A percentile compares a stretch with the other conserved stretches of the same genome.
Conservation (phyloP, 2,113 vertebrate species). For the Clinocottus analis region DNA sequence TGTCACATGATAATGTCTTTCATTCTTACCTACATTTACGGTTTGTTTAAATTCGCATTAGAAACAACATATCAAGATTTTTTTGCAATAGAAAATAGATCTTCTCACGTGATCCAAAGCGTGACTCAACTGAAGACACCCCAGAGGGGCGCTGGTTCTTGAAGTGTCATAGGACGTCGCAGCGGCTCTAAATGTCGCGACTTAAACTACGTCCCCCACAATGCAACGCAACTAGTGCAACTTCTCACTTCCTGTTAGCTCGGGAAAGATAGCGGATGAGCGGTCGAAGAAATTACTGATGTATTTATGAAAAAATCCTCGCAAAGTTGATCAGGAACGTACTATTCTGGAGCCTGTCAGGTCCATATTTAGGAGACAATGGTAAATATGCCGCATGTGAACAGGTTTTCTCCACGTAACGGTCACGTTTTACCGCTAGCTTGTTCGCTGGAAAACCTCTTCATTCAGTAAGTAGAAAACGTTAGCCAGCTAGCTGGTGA, state of each 20-base stretch:
- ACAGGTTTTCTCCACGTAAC: background rate
- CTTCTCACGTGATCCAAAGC: conserved; percentile 66
- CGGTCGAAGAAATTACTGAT: conserved; percentile 58
- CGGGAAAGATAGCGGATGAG: conserved; percentile 67
- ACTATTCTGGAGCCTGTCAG: conserved; percentile 24
- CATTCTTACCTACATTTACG: background rate
- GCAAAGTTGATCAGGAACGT: conserved; percentile 37
- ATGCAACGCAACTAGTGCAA: conserved; percentile 23
- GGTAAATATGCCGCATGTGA: conserved; percentile 60
- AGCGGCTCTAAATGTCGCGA: fast-evolving
- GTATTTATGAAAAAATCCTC: conserved; percentile 53
- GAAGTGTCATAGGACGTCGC: conserved; percentile 50
- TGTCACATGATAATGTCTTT: background rate
- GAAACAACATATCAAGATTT: background rate
- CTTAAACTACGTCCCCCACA: conserved; percentile 69
- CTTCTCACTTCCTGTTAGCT: conserved; percentile 66
- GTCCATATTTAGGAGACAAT: conserved; percentile 59
- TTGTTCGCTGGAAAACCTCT: conserved; percentile 14
- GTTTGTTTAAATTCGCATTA: background rate
- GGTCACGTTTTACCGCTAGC: background rate
- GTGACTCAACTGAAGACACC: background rate
- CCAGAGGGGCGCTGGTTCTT: conserved; percentile 58
- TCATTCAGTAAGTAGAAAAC: conserved; percentile 44
- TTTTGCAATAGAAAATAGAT: background rate
- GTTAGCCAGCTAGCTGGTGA: conserved; percentile 29